Conservation (phyloP, 2,888 invertebrate genomes). For the Apodemia duryi region DNA sequence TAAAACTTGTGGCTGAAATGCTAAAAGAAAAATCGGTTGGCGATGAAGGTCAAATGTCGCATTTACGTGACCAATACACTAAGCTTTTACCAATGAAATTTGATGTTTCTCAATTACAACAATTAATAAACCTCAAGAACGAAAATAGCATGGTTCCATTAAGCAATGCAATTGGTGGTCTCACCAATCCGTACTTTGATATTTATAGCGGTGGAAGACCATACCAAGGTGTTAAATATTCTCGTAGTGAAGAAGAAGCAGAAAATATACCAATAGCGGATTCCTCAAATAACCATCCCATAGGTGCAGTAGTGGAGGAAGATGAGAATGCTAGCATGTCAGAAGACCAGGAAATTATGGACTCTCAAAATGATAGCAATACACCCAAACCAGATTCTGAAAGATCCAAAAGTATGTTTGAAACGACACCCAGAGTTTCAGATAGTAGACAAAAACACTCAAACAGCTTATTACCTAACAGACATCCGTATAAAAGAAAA, state of each 20-base stretch:
- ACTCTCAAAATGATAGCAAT: conserved; percentile 45
- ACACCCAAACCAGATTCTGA: conserved; percentile 44
- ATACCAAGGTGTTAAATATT: conserved; percentile 68
- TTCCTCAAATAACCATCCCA: conserved; percentile 62
- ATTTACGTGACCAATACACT: conserved; percentile 51
- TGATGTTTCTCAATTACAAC: conserved; percentile 61
- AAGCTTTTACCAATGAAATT: conserved; percentile 55
- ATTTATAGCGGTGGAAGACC: conserved; percentile 56
- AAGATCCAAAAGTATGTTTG: conserved; percentile 45
- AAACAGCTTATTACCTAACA: conserved; percentile 46
- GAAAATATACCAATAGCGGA: conserved; percentile 67
- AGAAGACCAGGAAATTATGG: conserved; percentile 50
- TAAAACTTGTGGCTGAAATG: conserved; percentile 70
- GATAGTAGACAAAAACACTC: conserved; percentile 53
- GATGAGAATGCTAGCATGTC: conserved; percentile 50
- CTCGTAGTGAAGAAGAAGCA: conserved; percentile 71
- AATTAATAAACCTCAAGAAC: conserved; percentile 51
- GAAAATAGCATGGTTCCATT: conserved; percentile 50
- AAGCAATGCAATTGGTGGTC: conserved; percentile 45
- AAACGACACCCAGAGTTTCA: conserved; percentile 41
- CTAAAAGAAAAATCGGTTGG: conserved; percentile 60
- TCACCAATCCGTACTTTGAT: conserved; percentile 57
- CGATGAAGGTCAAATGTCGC: conserved; percentile 55
- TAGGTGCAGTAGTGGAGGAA: conserved; percentile 72
- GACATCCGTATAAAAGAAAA: conserved; percentile 51